These are phyloP conservation scores for Timema podura DNA, from an alignment of 2,888 invertebrate genomes.

Conservation along the genomic window DNA sequence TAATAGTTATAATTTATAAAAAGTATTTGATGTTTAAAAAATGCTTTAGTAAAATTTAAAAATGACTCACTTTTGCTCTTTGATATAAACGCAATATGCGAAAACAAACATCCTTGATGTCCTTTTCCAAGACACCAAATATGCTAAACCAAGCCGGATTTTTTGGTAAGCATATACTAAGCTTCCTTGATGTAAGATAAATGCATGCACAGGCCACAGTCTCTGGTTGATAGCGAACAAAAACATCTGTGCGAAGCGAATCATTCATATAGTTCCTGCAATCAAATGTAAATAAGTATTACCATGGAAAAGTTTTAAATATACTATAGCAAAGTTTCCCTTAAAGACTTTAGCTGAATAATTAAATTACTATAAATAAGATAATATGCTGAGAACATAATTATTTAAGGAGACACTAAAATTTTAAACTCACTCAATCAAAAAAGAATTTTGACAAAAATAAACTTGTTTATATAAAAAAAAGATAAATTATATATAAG, in stretches of 20 bases:
- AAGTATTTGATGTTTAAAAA: too few species aligned
- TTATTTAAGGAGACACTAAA: too few species aligned
- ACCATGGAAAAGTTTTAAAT: not conserved
- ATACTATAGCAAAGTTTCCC: too few species aligned
- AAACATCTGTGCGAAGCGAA: slow-evolving; percentile 92
- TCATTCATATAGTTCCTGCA: slow-evolving; percentile 98
- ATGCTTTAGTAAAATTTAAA: too few species aligned
- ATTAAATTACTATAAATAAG: too few species aligned
- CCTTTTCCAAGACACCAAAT: slow-evolving; percentile 77
- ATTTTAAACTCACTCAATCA: too few species aligned
- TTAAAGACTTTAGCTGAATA: too few species aligned
- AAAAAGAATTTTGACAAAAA: too few species aligned
- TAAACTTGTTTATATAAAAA: too few species aligned
- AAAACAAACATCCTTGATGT: slow-evolving; percentile 78
- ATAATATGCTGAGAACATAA: too few species aligned
- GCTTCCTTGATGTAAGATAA: slow-evolving; percentile 85
- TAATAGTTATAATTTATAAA: too few species aligned
- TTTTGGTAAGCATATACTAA: slow-evolving; percentile 79
- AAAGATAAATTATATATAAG: too few species aligned
- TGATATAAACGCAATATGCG: slow-evolving; percentile 81
- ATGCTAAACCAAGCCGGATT: slow-evolving; percentile 86
- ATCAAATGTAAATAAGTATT: slow-evolving; percentile 17
- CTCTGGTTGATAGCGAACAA: slow-evolving; percentile 92
- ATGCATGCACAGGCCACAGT: slow-evolving; percentile 99
- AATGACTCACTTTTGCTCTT: slow-evolving; percentile 62